Percentiles rank a stretch among this genome's conserved stretches.
Conservation (phyloP, 2,113 vertebrate species). For the Serranochromis macrocephalus region DNA sequence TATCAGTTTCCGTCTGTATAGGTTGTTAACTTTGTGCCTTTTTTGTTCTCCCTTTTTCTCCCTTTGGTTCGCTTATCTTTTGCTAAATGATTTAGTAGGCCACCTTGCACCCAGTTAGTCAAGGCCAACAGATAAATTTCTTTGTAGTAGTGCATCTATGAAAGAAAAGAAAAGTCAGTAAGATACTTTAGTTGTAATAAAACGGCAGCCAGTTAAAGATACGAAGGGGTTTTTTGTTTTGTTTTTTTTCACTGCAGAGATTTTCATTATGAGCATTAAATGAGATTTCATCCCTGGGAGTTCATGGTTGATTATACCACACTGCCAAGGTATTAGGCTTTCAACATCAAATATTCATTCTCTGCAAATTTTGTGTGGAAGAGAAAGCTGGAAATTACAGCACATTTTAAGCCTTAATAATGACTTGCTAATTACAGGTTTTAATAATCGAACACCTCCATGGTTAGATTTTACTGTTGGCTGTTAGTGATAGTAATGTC, state of each 20-base stretch:
- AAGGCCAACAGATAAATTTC: background rate
- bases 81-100: background rate
- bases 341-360: background rate
- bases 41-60: background rate
- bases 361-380: background rate
- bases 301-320: background rate
- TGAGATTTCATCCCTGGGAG: background rate
- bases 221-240: accelerated
- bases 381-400: background rate
- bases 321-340: background rate
- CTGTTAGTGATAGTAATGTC: background rate
- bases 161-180: background rate
- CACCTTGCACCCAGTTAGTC: background rate
- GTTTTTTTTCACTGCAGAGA: background rate
- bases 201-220: background rate
- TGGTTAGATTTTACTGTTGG: background rate
- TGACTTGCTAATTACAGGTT: background rate
- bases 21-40: background rate
- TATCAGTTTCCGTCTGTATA: background rate
- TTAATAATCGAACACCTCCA: background rate
- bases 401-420: background rate
- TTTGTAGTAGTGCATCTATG: background rate
- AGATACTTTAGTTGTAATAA: background rate
- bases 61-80: background rate
- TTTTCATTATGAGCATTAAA: background rate